phyloP scores from a whole-genome alignment of 2,797 vertebrate genomes.

The Lacerta bilineata region DNA sequence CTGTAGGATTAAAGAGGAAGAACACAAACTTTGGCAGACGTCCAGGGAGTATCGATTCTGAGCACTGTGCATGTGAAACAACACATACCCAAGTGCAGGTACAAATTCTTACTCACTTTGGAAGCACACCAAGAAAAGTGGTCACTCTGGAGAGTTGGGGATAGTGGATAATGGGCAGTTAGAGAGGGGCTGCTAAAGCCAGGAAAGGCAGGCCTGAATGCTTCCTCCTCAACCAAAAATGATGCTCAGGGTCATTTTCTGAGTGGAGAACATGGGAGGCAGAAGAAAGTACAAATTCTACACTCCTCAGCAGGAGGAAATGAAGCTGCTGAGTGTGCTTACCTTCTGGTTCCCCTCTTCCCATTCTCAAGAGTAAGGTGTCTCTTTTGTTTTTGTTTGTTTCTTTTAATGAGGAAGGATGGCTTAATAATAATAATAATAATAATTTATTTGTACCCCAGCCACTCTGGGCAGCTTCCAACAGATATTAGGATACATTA shows the following conservation, averaged over 20 bases:
- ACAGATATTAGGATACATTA: too few relatives aligned
- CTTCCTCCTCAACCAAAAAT: background rate
- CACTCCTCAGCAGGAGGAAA: too few relatives aligned
- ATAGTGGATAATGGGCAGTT: background rate
- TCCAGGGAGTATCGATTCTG: background rate
- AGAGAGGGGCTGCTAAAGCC: background rate
- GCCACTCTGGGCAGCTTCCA: too few relatives aligned
- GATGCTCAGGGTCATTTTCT: background rate
- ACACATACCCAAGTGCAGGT: background rate
- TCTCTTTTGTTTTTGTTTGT: background rate
- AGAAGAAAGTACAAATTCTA: background rate
- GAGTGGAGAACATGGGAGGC: background rate
- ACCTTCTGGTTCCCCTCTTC: background rate
- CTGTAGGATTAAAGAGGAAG: background rate
- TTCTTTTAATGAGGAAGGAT: background rate
- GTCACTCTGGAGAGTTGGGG: too few relatives aligned
- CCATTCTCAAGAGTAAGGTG: background rate
- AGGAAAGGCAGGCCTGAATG: background rate
- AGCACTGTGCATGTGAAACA: background rate
- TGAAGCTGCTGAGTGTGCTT: background rate
- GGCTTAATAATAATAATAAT: too few relatives aligned
- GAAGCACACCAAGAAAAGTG: too few relatives aligned
- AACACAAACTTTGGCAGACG: background rate
- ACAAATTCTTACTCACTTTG: background rate
- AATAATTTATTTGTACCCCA: too few relatives aligned